Conservation (phyloP, 2,113 vertebrate species). For the Leptodactylus fuscus region DNA sequence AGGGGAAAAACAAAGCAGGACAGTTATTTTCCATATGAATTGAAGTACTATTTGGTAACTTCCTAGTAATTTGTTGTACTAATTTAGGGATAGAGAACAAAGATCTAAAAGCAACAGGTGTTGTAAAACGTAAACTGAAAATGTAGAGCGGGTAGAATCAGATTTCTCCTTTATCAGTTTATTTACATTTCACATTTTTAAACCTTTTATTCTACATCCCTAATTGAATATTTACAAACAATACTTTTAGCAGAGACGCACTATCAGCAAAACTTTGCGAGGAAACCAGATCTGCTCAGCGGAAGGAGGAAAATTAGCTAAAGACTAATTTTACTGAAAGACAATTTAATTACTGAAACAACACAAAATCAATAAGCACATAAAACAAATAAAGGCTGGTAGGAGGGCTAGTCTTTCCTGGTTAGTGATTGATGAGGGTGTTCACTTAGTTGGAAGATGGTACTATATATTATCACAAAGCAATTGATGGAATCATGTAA, state of each 20-base stretch:
- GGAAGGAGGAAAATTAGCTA: neutral
- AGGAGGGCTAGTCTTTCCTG: neutral
- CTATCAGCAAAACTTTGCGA: neutral
- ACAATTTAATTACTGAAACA: constrained; percentile 14
- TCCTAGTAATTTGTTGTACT: too few species aligned
- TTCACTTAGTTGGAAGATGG: neutral
- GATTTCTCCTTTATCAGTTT: neutral
- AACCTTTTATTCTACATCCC: neutral
- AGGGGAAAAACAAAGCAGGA: too few species aligned
- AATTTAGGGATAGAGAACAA: too few species aligned
- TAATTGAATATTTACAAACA: neutral
- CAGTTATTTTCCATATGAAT: too few species aligned
- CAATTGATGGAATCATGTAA: neutral
- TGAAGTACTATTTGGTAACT: too few species aligned
- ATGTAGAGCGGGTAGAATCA: too few species aligned
- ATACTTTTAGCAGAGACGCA: neutral
- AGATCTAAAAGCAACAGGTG: too few species aligned
- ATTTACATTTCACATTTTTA: neutral
- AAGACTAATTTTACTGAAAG: constrained; percentile 20
- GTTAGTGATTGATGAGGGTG: neutral
- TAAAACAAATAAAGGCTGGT: constrained; percentile 1
- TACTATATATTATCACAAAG: neutral
- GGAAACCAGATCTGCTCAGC: neutral
- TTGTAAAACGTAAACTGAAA: too few species aligned
- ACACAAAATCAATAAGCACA: constrained; percentile 23